Evolutionary conservation across 2,797 vertebrate genomes (phyloP).

Genomic region (Petrocephalus sullivani): DNA sequence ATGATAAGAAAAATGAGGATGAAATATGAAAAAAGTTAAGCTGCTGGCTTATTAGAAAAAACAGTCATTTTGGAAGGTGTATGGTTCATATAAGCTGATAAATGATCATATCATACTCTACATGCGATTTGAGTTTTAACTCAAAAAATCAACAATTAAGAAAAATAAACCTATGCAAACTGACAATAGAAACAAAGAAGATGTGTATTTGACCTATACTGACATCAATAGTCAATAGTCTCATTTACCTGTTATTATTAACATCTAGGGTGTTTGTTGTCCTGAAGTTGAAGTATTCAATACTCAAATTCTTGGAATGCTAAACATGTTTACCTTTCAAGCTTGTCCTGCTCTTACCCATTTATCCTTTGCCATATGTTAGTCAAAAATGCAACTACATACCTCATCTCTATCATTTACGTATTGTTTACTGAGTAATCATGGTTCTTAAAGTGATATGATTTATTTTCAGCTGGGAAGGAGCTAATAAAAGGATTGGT

Average conservation of each 20-base stretch:
- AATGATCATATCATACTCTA: not conserved
- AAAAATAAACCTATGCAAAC: not conserved
- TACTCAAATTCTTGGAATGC: not conserved
- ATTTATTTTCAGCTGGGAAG: not conserved
- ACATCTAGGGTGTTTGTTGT: not conserved
- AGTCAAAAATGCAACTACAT: not conserved
- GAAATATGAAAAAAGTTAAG: not conserved
- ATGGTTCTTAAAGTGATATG: not conserved
- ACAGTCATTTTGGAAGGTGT: not conserved
- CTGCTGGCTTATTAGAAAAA: not conserved
- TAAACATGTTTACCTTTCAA: not conserved
- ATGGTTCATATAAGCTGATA: not conserved
- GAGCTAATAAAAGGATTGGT: slow-evolving; percentile 6
- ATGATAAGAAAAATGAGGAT: not conserved
- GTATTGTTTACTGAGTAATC: slow-evolving; percentile 1
- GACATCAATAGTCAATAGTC: not conserved
- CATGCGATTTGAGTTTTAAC: not conserved
- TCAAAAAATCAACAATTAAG: not conserved
- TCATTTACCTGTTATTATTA: not conserved
- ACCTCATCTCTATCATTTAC: not conserved
- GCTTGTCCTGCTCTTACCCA: not conserved
- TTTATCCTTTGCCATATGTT: not conserved
- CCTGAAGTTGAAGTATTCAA: not conserved
- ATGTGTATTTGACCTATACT: not conserved
- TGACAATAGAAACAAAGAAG: not conserved